Evolutionary conservation across 2,113 vertebrate genomes (phyloP), one percentile per base, ranked within the genome.

Genomic region (Myodes glareolus): DNA sequence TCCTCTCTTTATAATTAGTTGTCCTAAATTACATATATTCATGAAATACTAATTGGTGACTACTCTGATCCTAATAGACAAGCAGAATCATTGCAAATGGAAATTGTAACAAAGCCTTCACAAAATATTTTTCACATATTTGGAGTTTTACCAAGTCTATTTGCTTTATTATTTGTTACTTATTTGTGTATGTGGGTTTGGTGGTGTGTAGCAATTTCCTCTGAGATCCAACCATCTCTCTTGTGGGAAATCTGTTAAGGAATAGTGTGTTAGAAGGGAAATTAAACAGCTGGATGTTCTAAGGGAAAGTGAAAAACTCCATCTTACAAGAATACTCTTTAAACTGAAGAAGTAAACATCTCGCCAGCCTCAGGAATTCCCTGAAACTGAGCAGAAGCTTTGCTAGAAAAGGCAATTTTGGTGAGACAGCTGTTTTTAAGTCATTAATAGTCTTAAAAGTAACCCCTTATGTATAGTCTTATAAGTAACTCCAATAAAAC

Each of bases 1-100:
- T 92, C 19, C 19, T 50, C 92, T 96, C 10, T 27, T 13, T 92
- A 90, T 92, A 68, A 16, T 58, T 92, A 94, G 95, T 90, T 94
- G 70, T 72, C 29, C 25, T 36, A 82, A 87, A 78, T 72, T 94
- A 67, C 10, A 55, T 65, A 84, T 31, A 76, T 16, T 84, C 81
- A 86, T 90, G 10, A 72, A 88, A 87, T 92, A 85, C 14, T 72
- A 58, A 58, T 77, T 73, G 42, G 72, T 68, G 8, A 52, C 7
- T 90, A 58, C 93, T 96, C 6, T 36, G 94, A 36, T 72, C 31
- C 17, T 86, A 94, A 67, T 47, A 88, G 1, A 75, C n/a, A 13
- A 70, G 5, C 1, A 27, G 91, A 95, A 73, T 77, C 11, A 77
- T 86, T 77, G 88, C 7, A 63, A 96, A 61, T 13, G 45, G 68